Evolutionary conservation across 2,113 vertebrate genomes (phyloP), one percentile per base, ranked within the genome.

Genomic region (Hemichromis elongatus): DNA sequence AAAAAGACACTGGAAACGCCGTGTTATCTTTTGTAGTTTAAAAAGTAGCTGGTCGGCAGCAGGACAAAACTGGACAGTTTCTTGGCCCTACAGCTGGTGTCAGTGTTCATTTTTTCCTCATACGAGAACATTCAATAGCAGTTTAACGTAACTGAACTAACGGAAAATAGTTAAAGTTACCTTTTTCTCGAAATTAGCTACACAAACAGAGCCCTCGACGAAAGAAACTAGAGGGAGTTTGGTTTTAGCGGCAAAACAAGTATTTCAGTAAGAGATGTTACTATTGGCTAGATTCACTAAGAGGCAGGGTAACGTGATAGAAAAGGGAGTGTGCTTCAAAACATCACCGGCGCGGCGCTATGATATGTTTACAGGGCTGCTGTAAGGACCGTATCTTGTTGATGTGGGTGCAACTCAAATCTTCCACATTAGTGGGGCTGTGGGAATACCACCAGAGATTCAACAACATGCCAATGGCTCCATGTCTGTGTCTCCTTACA

Each of bases 211-310:
- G 6, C 21, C 2, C 16, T 18, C 0, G 8, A 3, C 50, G 3
- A n/a, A 1, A 3, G 4, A 21, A 40, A 5, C 21, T 13, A 12
- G 16, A 37, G 18, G 1, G 37, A 45, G 5, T 94, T 95, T 57
- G 28, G 79, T 90, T 95, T 96, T 95, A 95, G 95, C 96, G 96
- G 91, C 84, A 95, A 96, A 95, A 75, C 2, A 2, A 8, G 79
- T 12, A 8, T 3, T 16, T 40, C 45, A 47, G 24, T 24, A 81
- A 9, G 18, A 28, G 14, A 24, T 12, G 42, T 52, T 87, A 9
- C 86, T 30, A 96, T 96, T 95, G 95, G 96, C 4, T 73, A 57
- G 9, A 14, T 53, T 16, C 6, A 40, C 5, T 0, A 1, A 52
- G 11, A 2, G 50, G 85, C 81, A 83, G 79, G 2, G 7, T 9